Evolutionary conservation across 2,113 vertebrate genomes (phyloP), one percentile per base, ranked within the genome.

Genomic region (Dasypus novemcinctus): DNA sequence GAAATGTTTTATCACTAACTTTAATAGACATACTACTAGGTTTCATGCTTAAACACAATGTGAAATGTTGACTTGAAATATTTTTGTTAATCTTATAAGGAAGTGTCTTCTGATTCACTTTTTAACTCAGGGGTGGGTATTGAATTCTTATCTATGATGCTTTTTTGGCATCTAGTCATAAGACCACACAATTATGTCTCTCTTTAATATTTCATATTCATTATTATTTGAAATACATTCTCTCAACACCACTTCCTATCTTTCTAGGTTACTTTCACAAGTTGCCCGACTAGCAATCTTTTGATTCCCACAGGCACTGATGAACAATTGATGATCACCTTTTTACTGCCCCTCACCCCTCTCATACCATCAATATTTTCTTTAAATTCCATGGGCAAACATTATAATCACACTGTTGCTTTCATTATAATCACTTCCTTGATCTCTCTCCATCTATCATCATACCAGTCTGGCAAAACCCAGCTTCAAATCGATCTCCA

Each of bases 151-250:
- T 54, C 6, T 68, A 66, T 86, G 23, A 29, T 66, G 18, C 0
- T 36, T 66, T 81, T 49, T 41, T 29, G 38, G 5, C n/a, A 80
- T 69, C 2, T 75, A 21, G 11, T 84, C 89, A 29, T 38, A 81
- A 84, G 59, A 89, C 80, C 15, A 38, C 14, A 14, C 29, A 25
- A 41, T 23, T 38, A 61, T 82, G 91, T 11, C 14, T 92, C 43
- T 38, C 29, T 83, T 87, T 11, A 61, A 80, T 3, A 89, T 79
- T 92, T 71, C 41, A 72, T 84, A 74, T 93, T 92, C 43, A 94
- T 86, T 86, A 78, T 83, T 64, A 72, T 78, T 90, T 71, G 14
- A 82, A 89, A 79, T 64, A 33, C 1, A 68, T 52, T 87, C 7
- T 43, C 15, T 68, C 49, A 87, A n/a, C 25, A 49, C 64, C 23